These are phyloP conservation scores for Engystomops pustulosus DNA, from an alignment of 2,113 vertebrate genomes.

Conservation along the genomic window DNA sequence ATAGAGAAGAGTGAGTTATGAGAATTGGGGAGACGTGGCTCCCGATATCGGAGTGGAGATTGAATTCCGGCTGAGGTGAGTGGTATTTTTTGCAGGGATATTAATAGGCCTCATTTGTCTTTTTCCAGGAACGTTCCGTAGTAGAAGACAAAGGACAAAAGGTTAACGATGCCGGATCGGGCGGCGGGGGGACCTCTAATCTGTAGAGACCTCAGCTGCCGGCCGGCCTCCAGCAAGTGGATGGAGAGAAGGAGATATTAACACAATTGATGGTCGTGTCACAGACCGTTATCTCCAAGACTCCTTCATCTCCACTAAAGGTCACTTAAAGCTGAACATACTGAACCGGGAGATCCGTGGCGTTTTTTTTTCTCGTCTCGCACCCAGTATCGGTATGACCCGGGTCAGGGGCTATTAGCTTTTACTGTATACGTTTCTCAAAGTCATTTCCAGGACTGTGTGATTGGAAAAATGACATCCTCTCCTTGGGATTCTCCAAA, in stretches of 20 bases:
- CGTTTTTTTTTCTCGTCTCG: not conserved
- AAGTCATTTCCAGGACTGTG: not conserved
- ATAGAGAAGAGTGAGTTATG: not conserved
- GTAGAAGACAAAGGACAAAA: conserved; percentile 39
- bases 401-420: conserved; percentile 19
- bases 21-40: not conserved
- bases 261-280: conserved; percentile 37
- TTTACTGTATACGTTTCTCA: not conserved
- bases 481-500: not conserved
- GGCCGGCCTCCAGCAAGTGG: conserved; percentile 6
- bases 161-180: conserved; percentile 15
- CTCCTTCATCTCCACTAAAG: conserved; percentile 35
- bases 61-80: not conserved
- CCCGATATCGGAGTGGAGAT: not conserved
- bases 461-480: not conserved
- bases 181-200: conserved; percentile 45
- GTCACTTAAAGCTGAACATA: conserved; percentile 25
- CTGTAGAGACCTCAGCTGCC: conserved; percentile 21
- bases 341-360: not conserved
- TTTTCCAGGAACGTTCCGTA: conserved; percentile 26
- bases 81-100: conserved; percentile 35
- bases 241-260: conserved; percentile 21
- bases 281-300: conserved; percentile 15
- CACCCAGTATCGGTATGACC: not conserved
- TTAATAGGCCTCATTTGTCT: conserved; percentile 55